Evolutionary conservation across 2,888 invertebrate species (phyloP).

Genomic region (Drosophila bunnanda): DNA sequence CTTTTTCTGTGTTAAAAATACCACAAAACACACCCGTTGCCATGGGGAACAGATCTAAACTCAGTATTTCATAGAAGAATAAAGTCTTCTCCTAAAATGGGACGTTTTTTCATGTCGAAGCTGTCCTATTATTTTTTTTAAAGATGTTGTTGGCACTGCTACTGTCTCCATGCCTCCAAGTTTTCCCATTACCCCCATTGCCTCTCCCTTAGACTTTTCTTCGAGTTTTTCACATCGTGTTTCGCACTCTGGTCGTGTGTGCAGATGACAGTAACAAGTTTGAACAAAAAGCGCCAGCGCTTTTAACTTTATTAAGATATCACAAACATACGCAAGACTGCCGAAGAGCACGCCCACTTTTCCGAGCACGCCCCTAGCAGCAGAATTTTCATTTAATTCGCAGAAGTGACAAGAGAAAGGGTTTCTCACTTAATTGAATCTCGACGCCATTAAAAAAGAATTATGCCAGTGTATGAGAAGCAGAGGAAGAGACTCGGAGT

Average conservation of each 20-base stretch:
- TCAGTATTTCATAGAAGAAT: neutral
- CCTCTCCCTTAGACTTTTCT: neutral
- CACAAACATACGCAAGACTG: constrained; percentile 57
- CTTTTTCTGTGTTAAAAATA: neutral
- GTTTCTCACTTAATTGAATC: constrained; percentile 70
- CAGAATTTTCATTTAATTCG: constrained; percentile 61
- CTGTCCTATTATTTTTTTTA: neutral
- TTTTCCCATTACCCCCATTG: constrained; percentile 3
- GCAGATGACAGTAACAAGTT: constrained; percentile 69
- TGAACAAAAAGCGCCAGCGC: constrained; percentile 58
- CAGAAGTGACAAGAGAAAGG: constrained; percentile 66
- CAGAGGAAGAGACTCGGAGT: constrained; percentile 1
- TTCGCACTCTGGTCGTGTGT: constrained; percentile 21
- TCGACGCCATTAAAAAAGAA: constrained; percentile 75
- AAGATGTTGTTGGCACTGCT: neutral
- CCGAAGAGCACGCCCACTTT: constrained; percentile 30
- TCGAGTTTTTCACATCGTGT: neutral
- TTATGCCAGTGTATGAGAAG: constrained; percentile 47
- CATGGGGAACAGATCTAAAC: neutral
- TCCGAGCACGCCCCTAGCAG: constrained; percentile 10
- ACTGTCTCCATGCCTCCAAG: neutral
- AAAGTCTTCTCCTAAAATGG: neutral
- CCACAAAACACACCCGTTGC: neutral
- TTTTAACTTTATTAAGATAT: constrained; percentile 78
- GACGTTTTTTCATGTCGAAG: neutral